Evolutionary conservation across 2,113 vertebrate genomes (phyloP).

Genomic region (Cynoglossus semilaevis): DNA sequence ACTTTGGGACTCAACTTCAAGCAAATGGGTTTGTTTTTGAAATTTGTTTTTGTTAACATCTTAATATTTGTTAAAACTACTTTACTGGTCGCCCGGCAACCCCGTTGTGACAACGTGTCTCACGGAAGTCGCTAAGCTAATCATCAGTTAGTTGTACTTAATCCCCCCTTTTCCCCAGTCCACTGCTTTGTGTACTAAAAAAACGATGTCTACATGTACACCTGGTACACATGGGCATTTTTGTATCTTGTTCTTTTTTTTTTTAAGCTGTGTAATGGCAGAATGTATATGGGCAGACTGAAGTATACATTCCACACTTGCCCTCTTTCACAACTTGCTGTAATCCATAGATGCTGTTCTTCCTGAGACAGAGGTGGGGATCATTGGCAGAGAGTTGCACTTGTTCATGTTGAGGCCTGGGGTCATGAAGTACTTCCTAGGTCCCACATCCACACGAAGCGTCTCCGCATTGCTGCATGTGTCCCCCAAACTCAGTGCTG

Average conservation of each 20-base stretch:
- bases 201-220: too few relatives aligned
- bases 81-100: background rate
- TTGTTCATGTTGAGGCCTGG: constrained; percentile 15
- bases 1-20: constrained; percentile 24
- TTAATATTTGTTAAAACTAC: background rate
- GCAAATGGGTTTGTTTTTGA: constrained; percentile 4
- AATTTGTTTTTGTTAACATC: background rate
- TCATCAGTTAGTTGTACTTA: background rate
- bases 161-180: too few relatives aligned
- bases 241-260: background rate
- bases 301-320: background rate
- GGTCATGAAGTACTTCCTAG: too few relatives aligned
- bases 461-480: too few relatives aligned
- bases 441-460: too few relatives aligned
- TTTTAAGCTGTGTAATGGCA: constrained; percentile 23
- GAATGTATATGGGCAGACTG: constrained; percentile 15
- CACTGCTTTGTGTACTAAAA: too few relatives aligned
- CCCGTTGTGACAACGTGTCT: background rate
- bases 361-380: constrained; percentile 32
- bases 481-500: too few relatives aligned
- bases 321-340: constrained; percentile 24
- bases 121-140: background rate
- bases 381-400: constrained; percentile 7
- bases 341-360: constrained; percentile 50
- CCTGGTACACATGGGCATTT: too few relatives aligned